Base-by-base conservation (phyloP, 2,888 invertebrate species). In the Cosmia pyralina region DNA sequence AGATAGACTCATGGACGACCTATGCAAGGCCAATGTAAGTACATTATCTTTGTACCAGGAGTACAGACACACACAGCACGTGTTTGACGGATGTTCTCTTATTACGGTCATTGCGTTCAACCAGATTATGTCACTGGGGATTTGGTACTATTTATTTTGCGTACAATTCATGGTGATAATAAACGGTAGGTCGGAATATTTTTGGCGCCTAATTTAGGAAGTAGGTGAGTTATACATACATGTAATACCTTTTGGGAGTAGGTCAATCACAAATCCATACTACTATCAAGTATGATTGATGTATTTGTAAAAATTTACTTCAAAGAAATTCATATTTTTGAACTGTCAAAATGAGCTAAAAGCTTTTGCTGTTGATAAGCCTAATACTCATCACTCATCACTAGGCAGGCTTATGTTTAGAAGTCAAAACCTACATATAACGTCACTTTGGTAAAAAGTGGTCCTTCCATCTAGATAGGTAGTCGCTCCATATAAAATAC, bases 71-170 rank as follows among this genome's bases (percentile, higher is more conserved):
- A 57, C 48, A 22, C 50, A 57, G 22, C 84, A 83, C 71, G 75
- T 81, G 63, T 83, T 68, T 75, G 64, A 66, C 28, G 34, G 55
- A n/a, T 72, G 84, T 63, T 46, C 66, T 65, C 67, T n/a, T 83
- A 83, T 75, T 83, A 83, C 83, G 83, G 85, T 83, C 80, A 83
- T 57, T 65, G 70, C 38, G 19, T 72, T 82, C 66, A 71, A 83
- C 75, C 75, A 68, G 65, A 81, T 83, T 81, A 75, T 83, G 71
- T 81, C 76, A 83, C 69, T 83, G 19, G 81, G 83, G 67, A 81
- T 75, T 64, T 38, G 52, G 63, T 53, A 57, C 4, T 83, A 70
- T 79, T 75, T 80, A 68, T 70, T 75, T 79, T 53, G 48, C 53
- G 63, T 55, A 63, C 55, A 64, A 79, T 58, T 34, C 41, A 60